Evolutionary conservation across 2,888 invertebrate genomes (phyloP).

Genomic region (Drosophila emarginata): DNA sequence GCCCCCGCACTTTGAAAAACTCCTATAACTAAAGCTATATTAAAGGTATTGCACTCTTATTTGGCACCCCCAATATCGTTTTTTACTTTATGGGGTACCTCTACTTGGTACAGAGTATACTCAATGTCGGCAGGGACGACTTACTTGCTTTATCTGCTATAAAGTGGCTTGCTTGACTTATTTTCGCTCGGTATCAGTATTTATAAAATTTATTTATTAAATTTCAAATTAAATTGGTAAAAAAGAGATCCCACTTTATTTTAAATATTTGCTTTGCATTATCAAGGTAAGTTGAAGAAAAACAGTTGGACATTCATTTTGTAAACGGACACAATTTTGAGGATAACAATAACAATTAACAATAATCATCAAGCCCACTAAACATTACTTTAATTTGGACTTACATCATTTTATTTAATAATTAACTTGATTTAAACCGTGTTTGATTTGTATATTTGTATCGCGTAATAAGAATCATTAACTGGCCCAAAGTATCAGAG

Average conservation of each 20-base stretch:
- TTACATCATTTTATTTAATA: slow-evolving; percentile 38
- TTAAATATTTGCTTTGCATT: neutral
- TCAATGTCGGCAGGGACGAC: too few relatives aligned
- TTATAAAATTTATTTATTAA: too few relatives aligned
- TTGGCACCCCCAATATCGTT: too few relatives aligned
- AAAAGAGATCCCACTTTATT: too few relatives aligned
- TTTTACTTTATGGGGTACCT: too few relatives aligned
- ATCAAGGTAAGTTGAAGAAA: slow-evolving; percentile 47
- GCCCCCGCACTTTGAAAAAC: too few relatives aligned
- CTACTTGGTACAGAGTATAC: too few relatives aligned
- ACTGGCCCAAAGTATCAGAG: slow-evolving; percentile 77
- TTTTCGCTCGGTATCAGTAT: too few relatives aligned
- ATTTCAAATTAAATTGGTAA: too few relatives aligned
- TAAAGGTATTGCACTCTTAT: too few relatives aligned
- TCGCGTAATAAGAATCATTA: slow-evolving; percentile 34
- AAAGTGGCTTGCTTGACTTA: neutral
- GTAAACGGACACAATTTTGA: slow-evolving; percentile 61
- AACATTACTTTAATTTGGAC: slow-evolving; percentile 9
- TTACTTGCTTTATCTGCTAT: too few relatives aligned
- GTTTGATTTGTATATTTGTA: neutral
- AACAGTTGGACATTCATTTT: slow-evolving; percentile 1
- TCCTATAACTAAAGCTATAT: too few relatives aligned
- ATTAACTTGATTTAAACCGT: neutral
- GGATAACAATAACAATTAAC: slow-evolving; percentile 39
- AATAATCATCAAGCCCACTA: slow-evolving; percentile 22